These are phyloP conservation scores for Reinhardtius hippoglossoides DNA, from an alignment of 2,113 vertebrate genomes.

Conservation along the genomic window DNA sequence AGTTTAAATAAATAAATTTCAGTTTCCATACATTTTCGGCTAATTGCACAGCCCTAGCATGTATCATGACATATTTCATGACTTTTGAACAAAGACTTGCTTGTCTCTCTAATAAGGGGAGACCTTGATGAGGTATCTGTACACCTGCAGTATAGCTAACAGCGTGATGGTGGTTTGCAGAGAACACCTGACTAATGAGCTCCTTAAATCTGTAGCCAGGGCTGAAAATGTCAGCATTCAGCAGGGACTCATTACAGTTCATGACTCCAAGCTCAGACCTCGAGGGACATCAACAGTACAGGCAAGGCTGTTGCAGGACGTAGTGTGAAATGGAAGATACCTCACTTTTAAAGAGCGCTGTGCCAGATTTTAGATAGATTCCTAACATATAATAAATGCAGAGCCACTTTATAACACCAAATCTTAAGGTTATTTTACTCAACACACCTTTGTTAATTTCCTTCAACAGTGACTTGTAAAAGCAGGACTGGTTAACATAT, in stretches of 20 bases:
- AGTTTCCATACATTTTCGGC: too few species aligned
- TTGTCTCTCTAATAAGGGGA: constrained; percentile 22
- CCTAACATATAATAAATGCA: constrained; percentile 8
- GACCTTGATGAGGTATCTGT: constrained; percentile 30
- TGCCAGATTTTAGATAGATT: constrained; percentile 2
- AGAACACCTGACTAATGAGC: constrained; percentile 72
- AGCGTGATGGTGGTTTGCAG: constrained; percentile 38
- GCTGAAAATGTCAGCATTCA: constrained; percentile 77
- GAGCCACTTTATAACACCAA: background rate
- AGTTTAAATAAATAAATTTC: too few species aligned
- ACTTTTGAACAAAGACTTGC: constrained; percentile 28
- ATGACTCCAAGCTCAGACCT: constrained; percentile 55
- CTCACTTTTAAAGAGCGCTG: background rate
- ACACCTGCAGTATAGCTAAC: constrained; percentile 39
- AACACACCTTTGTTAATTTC: constrained; percentile 7
- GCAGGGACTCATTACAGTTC: constrained; percentile 79
- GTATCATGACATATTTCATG: constrained; percentile 2
- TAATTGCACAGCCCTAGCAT: background rate
- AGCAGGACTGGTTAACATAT: constrained; percentile 16
- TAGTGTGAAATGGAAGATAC: constrained; percentile 31
- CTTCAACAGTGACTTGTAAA: constrained; percentile 9
- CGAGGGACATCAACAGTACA: constrained; percentile 50
- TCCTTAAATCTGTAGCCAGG: constrained; percentile 59
- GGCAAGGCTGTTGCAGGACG: constrained; percentile 24
- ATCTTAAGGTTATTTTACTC: constrained; percentile 1